Percentiles rank a stretch among this genome's conserved stretches.
phyloP scores from a whole-genome alignment of 2,888 invertebrate species.

The Eurytoma californica region DNA sequence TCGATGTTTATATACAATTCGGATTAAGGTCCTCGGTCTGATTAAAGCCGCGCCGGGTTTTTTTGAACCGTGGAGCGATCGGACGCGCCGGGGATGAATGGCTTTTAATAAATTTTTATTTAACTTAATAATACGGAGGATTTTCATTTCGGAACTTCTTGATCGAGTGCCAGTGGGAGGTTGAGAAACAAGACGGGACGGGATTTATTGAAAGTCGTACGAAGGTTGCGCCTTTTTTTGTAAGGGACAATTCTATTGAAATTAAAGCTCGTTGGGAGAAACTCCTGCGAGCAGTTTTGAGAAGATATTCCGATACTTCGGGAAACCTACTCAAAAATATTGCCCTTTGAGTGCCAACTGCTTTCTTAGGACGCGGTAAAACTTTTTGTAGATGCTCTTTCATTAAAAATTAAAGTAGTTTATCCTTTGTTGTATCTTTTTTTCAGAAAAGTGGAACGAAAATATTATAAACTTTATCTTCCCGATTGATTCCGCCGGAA shows the following conservation, averaged over 20 bases:
- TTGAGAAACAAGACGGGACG: not conserved
- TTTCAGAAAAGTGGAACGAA: slow-evolving; percentile 2
- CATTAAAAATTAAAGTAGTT: not conserved
- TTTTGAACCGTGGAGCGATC: no score
- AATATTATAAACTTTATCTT: slow-evolving; percentile 22
- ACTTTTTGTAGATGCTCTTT: not conserved
- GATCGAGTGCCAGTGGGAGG: slow-evolving; percentile 20
- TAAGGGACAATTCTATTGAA: not conserved
- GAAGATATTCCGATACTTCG: no score
- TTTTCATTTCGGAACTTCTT: slow-evolving; percentile 28
- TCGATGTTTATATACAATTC: no score
- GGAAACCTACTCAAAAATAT: no score
- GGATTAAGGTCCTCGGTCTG: no score
- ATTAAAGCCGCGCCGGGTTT: no score
- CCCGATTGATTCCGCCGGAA: slow-evolving; percentile 22
- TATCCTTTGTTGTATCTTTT: not conserved
- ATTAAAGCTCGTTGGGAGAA: slow-evolving; percentile 5
- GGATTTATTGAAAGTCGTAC: slow-evolving; percentile 26
- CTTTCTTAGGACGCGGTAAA: no score
- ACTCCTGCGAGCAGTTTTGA: not conserved
- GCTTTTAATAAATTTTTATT: slow-evolving; percentile 3
- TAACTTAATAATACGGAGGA: not conserved
- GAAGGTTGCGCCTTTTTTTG: not conserved
- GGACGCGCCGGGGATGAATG: not conserved
- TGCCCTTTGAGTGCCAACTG: no score